phyloP scores from a whole-genome alignment of 2,888 invertebrate genomes.

The Allacma fusca region DNA sequence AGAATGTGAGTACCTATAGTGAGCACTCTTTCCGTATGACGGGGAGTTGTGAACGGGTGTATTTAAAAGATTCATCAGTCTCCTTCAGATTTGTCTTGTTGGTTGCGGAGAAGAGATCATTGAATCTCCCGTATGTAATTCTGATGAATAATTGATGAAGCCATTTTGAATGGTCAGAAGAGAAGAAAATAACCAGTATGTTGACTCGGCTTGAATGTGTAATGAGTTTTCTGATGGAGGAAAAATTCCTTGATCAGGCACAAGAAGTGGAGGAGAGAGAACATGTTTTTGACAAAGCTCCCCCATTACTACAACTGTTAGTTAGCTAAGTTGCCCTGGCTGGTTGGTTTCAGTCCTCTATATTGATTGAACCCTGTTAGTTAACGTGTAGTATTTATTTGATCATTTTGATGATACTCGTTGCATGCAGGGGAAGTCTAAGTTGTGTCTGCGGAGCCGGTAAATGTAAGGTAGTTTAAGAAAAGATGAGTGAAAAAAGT shows the following conservation, averaged over 20 bases:
- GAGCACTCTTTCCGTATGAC: neutral
- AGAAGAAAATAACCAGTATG: conserved; percentile 45
- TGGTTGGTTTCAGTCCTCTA: neutral
- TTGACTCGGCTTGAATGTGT: conserved; percentile 42
- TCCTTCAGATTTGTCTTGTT: conserved; percentile 4
- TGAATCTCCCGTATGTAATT: conserved; percentile 42
- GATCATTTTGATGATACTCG: neutral
- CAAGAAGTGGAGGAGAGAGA: conserved; percentile 10
- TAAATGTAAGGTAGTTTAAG: conserved; percentile 32
- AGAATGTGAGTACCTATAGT: no score
- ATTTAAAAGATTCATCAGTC: conserved; percentile 34
- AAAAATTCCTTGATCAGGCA: conserved; percentile 34
- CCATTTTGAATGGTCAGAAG: conserved; percentile 38
- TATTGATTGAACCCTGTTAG: neutral
- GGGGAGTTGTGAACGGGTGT: conserved; percentile 20
- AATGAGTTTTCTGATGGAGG: conserved; percentile 45
- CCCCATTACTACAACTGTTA: conserved; percentile 16
- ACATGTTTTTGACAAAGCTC: conserved; percentile 14
- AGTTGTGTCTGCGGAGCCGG: conserved; percentile 25
- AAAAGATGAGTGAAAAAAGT: conserved; percentile 45
- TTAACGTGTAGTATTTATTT: neutral
- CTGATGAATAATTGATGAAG: conserved; percentile 46
- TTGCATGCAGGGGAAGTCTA: neutral
- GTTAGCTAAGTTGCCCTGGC: neutral
- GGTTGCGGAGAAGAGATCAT: conserved; percentile 31